phyloP scores from a whole-genome alignment of 2,888 invertebrate species.

The Nebria salina region DNA sequence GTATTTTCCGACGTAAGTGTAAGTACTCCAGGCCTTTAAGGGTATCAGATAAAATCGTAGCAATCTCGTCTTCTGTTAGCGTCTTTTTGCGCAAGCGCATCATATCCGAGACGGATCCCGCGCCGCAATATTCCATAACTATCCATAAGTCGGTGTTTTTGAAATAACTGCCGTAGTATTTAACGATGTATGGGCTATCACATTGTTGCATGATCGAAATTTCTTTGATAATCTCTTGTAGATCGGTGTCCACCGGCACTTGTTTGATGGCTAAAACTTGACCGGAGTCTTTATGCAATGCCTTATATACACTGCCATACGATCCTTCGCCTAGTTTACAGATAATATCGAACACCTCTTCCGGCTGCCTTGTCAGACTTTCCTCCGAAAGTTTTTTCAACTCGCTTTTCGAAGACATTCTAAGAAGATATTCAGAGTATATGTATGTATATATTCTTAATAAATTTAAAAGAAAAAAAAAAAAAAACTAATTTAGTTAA shows the following conservation, averaged over 20 bases:
- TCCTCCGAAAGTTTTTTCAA: conserved; percentile 92
- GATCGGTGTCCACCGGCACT: conserved; percentile 95
- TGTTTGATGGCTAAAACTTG: conserved; percentile 93
- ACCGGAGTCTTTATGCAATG: conserved; percentile 93
- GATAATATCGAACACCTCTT: conserved; percentile 96
- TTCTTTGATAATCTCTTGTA: conserved; percentile 97
- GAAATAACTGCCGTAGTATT: conserved; percentile 98
- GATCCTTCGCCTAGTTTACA: conserved; percentile 96
- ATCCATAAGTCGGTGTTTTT: conserved; percentile 98
- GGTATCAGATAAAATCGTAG: conserved; percentile 91
- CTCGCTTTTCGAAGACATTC: conserved; percentile 67
- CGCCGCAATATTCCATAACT: conserved; percentile 99
- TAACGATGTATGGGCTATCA: conserved; percentile 96
- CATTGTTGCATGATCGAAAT: conserved; percentile 99
- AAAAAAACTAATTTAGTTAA: too few species aligned
- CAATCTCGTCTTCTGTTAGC: conserved; percentile 90
- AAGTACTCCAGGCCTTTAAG: conserved; percentile 92
- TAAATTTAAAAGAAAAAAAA: too few species aligned
- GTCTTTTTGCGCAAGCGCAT: conserved; percentile 96
- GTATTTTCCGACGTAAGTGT: conserved; percentile 92
- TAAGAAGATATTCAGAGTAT: conserved; percentile 15
- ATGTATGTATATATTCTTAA: background rate
- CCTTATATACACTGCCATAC: conserved; percentile 97
- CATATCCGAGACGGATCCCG: conserved; percentile 96
- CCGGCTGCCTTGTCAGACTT: conserved; percentile 91